Base-by-base conservation (phyloP, 1,140 invertebrate genomes). In the Dinoponera quadriceps region DNA sequence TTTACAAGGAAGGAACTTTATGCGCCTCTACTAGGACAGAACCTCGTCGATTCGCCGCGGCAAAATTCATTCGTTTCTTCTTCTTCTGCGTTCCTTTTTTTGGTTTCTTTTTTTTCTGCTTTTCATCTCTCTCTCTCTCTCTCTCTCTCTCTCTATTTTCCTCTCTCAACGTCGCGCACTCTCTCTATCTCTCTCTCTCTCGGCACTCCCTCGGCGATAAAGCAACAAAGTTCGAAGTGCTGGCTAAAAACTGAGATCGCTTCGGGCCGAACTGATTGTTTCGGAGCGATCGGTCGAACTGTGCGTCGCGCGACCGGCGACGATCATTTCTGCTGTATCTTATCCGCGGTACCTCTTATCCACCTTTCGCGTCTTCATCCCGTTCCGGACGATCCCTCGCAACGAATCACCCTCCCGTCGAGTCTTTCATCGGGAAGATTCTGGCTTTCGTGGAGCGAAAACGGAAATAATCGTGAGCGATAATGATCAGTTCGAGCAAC, bases 1-100 rank as follows among this genome's bases (percentile, higher is more conserved):
- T 88, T 84, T 88, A 88, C 86, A 88, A 88, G 85, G 85, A 85
- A 88, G 85, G 86, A 82, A 87, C 77, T 87, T 88, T 87, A 84
- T 85, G 75, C 66, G 73, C 71, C 60, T 69, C 20, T 77, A 44
- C 69, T n/a, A 85, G 85, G 66, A 62, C 51, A 69, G 54, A 86
- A 65, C 25, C 66, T 65, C 49, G 59, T 86, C 60, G 71, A 78
- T 55, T 49, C 48, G n/a, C 65, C 73, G 22, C 27, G 66, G 65
- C 63, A 59, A 85, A 85, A 81, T 66, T 27, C 18, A 73, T 60
- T 44, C 38, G 38, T 44, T 11, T 44, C 27, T 85, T 71, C 54
- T 71, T 16, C n/a, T 51, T n/a, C n/a, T n/a, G n/a, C n/a, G 74
- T 71, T 7, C 14, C 0, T 82, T 54, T 82, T 59, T 72, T 20